Evolutionary conservation across 23 tunicate species (phyloP), one percentile per base, ranked within the genome.

Genomic region (Clavelina lepadiformis): DNA sequence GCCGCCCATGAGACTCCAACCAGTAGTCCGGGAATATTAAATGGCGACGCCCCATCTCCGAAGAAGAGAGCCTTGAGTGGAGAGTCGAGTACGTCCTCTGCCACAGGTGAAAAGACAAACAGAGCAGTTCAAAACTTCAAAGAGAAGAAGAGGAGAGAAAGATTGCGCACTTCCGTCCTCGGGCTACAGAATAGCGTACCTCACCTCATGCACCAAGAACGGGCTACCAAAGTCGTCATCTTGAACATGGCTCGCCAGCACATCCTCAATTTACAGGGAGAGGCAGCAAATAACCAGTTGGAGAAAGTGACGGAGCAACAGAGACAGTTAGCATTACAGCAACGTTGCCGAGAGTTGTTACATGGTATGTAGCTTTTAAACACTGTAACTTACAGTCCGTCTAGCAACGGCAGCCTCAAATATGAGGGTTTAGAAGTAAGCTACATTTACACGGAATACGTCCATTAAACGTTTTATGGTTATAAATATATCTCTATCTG

Each of bases 101-200:
- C 80, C 1, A 46, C 85, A 3, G 91, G 75, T 0, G 82, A 71
- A 19, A 80, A 78, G 67, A 50, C 41, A 35, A 72, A 78, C 23
- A 69, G 95, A 19, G 85, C 78, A 1, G 95, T 85, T 2, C 95
- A 86, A 52, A 86, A 86, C 54, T 85, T 86, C 32, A 75, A 78
- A 7, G 95, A 86, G 71, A 45, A 85, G 2, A 85, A 86, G 52
- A 41, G 95, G 23, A 45, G 95, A 0, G 85, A 86, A 35, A 85
- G 95, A 15, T 53, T 86, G 35, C 95, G 95, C 20, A 56, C 83
- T 27, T 81, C 83, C 47, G 78, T 79, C 75, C 52, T 49, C 61
- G 65, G 65, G 33, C 54, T 86, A 35, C 75, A 85, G 15, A 67
- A 60, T 8, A 56, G 56, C 58, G 85, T 86, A 15, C 95, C 95